Evolutionary conservation across 2,888 invertebrate genomes (phyloP).

Genomic region (Hemistola chrysoprasaria): DNA sequence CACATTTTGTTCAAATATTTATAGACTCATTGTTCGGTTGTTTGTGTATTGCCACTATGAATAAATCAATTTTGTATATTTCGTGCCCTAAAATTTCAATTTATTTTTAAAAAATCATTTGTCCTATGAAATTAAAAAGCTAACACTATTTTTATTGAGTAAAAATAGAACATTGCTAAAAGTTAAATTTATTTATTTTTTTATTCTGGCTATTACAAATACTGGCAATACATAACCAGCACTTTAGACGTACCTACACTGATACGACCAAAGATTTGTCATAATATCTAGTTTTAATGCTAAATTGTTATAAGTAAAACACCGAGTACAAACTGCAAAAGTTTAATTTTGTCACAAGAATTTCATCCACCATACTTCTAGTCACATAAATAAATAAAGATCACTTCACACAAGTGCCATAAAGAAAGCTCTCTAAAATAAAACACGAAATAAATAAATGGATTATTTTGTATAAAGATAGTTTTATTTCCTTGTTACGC

Average conservation of each 20-base stretch:
- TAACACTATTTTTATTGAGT: too few species aligned
- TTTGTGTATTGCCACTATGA: constrained; percentile 14
- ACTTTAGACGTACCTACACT: constrained; percentile 54
- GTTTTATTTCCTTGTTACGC: constrained; percentile 50
- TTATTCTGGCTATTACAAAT: too few species aligned
- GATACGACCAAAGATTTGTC: constrained; percentile 73
- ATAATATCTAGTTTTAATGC: constrained; percentile 53
- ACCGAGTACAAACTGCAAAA: constrained; percentile 38
- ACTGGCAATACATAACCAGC: constrained; percentile 9
- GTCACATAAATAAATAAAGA: constrained; percentile 48
- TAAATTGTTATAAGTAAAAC: constrained; percentile 39
- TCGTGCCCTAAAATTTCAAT: constrained; percentile 3
- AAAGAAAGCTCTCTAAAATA: constrained; percentile 46
- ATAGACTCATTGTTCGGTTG: constrained; percentile 16
- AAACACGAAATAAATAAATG: constrained; percentile 25
- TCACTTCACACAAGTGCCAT: constrained; percentile 63
- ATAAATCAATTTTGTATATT: too few species aligned
- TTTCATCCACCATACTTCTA: constrained; percentile 53
- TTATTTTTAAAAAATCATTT: too few species aligned
- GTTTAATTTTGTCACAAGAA: constrained; percentile 38
- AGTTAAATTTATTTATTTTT: too few species aligned
- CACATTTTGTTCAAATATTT: constrained; percentile 17
- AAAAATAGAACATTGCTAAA: too few species aligned
- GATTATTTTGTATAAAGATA: constrained; percentile 48
- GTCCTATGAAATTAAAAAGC: too few species aligned